Evolutionary conservation across 2,888 invertebrate genomes (phyloP), one percentile per base, ranked within the genome.

Genomic region (Fragum sueziense): DNA sequence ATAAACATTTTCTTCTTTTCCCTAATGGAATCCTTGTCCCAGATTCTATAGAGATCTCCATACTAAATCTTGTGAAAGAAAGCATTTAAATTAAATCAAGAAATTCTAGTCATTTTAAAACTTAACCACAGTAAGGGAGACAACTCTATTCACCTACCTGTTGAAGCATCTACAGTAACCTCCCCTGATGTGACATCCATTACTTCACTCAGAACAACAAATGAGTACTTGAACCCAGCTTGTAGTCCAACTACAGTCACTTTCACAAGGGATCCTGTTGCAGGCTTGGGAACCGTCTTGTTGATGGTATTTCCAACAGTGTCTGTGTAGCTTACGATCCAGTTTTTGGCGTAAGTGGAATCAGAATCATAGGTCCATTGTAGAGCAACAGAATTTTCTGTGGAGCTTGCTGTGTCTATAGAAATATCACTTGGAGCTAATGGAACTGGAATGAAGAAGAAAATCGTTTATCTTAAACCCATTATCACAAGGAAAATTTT

Each of bases 191-290:
- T 61, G 3, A 73, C 70, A 51, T 80, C 84, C 37, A 71, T 59
- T n/a, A 87, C 87, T 17, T 81, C 68, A 67, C 87, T 86, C 47
- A 71, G 70, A 29, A 89, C 79, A 59, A 75, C 61, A 67, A 89
- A 77, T 37, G 79, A 77, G 72, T 90, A 90, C 25, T 84, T 84
- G 65, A 83, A 86, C 14, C 90, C 90, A 57, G 90, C 73, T 0
- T 76, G 76, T 47, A 90, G 80, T 9, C 74, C 74, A 31, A 31
- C 69, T 1, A 88, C 65, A 11, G n/a, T 70, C n/a, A 77, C 52
- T 57, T 65, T 59, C 41, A 88, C 77, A 51, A 80, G 76, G 4
- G 62, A 57, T 25, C 76, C 81, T 29, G 67, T 62, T 1, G 79
- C 57, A 9, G 78, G 78, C 3, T 72, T 54, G 54, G 79, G 80